These are phyloP conservation scores for Phasia obesa DNA, from an alignment of 2,888 invertebrate species.

Conservation along the genomic window DNA sequence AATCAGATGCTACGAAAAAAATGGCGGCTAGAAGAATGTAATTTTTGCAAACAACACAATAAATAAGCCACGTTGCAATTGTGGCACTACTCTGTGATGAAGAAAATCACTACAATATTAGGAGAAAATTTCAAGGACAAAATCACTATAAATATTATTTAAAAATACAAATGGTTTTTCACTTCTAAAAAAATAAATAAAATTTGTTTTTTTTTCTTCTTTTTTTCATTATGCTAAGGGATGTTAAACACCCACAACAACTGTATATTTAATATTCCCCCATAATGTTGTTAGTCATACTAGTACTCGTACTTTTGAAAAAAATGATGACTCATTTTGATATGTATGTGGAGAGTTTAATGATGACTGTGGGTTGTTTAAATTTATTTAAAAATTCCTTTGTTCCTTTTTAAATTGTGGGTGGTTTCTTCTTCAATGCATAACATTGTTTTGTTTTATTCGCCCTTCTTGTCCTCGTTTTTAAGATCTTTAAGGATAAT, in stretches of 20 bases:
- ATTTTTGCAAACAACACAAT: too few relatives aligned
- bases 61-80: too few relatives aligned
- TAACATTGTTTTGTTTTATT: background rate
- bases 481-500: conserved; percentile 36
- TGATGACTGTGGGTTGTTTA: conserved; percentile 30
- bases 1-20: too few relatives aligned
- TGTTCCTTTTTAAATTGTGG: conserved; percentile 40
- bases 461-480: background rate
- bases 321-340: conserved; percentile 39
- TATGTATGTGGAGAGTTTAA: background rate
- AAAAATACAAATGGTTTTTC: background rate
- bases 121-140: too few relatives aligned
- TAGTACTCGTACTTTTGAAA: background rate
- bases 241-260: conserved; percentile 46
- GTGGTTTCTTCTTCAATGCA: conserved; percentile 22
- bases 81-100: too few relatives aligned
- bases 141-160: too few relatives aligned
- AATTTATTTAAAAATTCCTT: conserved; percentile 35
- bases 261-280: conserved; percentile 5
- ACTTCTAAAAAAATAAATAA: background rate
- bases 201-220: background rate
- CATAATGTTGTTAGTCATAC: conserved; percentile 41
- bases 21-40: too few relatives aligned
- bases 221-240: conserved; percentile 37
- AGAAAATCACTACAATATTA: too few relatives aligned